Base-by-base conservation (phyloP, 2,888 invertebrate genomes). In the Heliconius erato region DNA sequence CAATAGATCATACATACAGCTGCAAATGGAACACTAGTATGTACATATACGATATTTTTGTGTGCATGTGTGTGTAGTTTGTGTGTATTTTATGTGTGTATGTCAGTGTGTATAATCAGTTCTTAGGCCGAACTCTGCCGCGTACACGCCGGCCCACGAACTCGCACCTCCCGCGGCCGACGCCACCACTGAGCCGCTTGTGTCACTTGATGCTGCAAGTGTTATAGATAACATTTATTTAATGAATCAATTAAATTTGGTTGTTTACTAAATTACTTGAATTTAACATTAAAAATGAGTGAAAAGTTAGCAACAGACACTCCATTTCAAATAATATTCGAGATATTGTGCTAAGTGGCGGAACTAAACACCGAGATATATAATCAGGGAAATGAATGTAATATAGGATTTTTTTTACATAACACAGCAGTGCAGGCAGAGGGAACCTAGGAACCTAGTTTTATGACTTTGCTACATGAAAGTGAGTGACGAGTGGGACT, bases 121-220 rank as follows among this genome's bases (percentile, higher is more conserved):
- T 12, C 93, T 90, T 83, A 93, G 89, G 16, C 89, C 91, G 89
- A 92, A 93, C 87, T 93, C 92, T 11, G 89, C 89, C 35, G 92
- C 91, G 92, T 92, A 94, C 5, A 92, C 90, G 85, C 90, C 90
- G 80, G 91, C 91, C 92, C 94, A 94, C 84, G 91, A 89, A 14
- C 71, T 44, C n/a, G 40, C 71, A 74, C 88, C 88, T 87, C 81
- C 90, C 84, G 79, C 74, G 76, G 79, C 74, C 40, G 82, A 72
- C 49, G 81, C 83, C 68, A 83, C 82, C 74, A 79, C 81, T 81
- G 85, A 35, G 16, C 67, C 67, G 35, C 65, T 40, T 1, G 44
- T 1, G 26, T 44, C 63, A 23, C 9, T 14, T 26, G 76, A 26
- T 16, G 40, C 65, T 44, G 44, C 3, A 19, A 40, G 6, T 26